These are phyloP conservation scores for Aptenodytes forsteri DNA, from an alignment of 2,113 vertebrate genomes.

Conservation along the genomic window DNA sequence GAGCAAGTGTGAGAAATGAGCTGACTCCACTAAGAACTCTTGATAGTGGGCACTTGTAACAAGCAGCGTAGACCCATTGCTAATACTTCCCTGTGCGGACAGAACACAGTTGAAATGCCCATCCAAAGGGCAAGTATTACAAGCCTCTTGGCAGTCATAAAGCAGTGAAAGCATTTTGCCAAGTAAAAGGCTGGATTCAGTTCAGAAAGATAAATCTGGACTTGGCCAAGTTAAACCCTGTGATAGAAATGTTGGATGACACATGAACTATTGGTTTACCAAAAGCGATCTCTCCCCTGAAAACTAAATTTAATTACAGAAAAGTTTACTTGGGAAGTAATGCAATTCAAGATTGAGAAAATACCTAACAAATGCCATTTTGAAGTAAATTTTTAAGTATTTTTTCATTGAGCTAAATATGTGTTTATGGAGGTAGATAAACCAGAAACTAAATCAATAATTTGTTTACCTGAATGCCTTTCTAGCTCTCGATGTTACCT, in stretches of 20 bases:
- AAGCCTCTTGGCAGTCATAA: background rate
- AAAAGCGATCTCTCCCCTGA: background rate
- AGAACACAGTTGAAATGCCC: background rate
- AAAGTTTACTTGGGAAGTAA: background rate
- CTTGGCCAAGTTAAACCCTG: slow-evolving; percentile 9
- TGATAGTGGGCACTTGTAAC: background rate
- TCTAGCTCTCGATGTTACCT: background rate
- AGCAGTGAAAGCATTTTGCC: background rate
- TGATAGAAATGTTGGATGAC: background rate
- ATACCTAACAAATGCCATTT: background rate
- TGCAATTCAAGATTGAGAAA: background rate
- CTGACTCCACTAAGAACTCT: background rate
- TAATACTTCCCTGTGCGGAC: background rate
- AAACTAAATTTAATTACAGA: background rate
- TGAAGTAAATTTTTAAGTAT: background rate
- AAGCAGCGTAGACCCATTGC: background rate
- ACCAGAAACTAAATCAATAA: background rate
- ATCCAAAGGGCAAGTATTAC: background rate
- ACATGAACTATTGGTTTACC: background rate
- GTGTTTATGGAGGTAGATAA: background rate
- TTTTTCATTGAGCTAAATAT: background rate
- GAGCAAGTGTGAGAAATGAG: background rate
- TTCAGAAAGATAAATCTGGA: background rate
- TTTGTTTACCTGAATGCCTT: background rate
- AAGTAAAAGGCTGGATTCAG: background rate